These are phyloP conservation scores for Cebus imitator DNA, from an alignment of 2,113 vertebrate genomes.

Conservation along the genomic window DNA sequence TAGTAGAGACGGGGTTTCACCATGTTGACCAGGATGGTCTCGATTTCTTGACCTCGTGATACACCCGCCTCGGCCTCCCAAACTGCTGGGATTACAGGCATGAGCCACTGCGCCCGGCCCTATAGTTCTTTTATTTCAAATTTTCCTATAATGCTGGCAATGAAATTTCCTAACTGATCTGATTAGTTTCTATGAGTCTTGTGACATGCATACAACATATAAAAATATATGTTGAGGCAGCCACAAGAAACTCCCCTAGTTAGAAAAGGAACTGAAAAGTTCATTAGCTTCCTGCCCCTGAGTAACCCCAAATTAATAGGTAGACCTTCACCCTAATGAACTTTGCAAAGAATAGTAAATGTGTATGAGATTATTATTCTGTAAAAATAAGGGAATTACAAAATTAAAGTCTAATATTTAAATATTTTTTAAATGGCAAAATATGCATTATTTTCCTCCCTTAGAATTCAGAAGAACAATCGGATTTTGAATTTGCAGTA, in stretches of 20 bases:
- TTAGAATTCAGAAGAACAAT: not conserved
- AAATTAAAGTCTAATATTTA: not conserved
- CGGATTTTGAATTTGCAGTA: not conserved
- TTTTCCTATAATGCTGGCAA: not conserved
- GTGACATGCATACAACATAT: not conserved
- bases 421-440: not conserved
- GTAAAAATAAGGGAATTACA: constrained; percentile 5
- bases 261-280: not conserved
- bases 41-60: no score
- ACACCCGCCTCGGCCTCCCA: no score
- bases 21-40: no score
- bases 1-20: no score
- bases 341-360: not conserved
- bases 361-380: not conserved
- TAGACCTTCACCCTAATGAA: not conserved
- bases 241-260: not conserved
- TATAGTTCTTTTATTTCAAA: not conserved
- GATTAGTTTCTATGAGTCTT: not conserved
- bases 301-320: not conserved
- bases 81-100: no score
- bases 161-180: not conserved
- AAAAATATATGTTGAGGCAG: not conserved
- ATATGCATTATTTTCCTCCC: not conserved
- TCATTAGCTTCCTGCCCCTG: not conserved
- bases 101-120: no score